Evolutionary conservation across 2,113 vertebrate genomes (phyloP), one percentile per base, ranked within the genome.

Genomic region (Callipepla californica): DNA sequence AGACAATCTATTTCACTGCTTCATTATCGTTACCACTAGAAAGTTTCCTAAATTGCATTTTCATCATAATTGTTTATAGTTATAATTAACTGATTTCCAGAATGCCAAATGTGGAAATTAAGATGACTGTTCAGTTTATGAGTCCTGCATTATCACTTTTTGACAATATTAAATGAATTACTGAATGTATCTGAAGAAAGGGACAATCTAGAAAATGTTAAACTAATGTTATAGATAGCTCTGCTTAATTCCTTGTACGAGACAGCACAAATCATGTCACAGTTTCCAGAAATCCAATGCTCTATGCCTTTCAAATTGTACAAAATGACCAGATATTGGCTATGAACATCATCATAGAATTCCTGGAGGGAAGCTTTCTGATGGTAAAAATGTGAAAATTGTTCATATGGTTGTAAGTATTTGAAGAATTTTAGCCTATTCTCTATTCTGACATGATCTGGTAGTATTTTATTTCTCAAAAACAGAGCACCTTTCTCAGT

Each of bases 1-100:
- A 91, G 93, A 94, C 87, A 94, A 93, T 87, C 82, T 93, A 77
- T 83, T 85, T 91, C 79, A 85, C 74, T 77, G 45, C 82, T 93
- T 94, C 93, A 87, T 96, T 93, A 94, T 93, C 82, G 70, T 93
- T 91, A 67, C 79, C 70, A 45, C 59, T 63, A 70, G 59, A 83
- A 95, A 96, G n/a, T 47, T 91, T 70, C 53, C 79, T 85, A 94
- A 87, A 95, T 50, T 38, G 9, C 11, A 38, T 91, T 93, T 92
- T 85, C 87, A 66, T 85, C 50, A 70, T 87, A 96, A 92, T 89
- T 69, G 32, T 22, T 87, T 91, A 50, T 85, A 81, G 66, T 79
- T 87, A 76, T 38, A 66, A 87, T 38, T 55, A 89, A 81, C 40
- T 66, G 74, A 66, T 91, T 89, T 87, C 30, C 11, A 13, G 59